Evolutionary conservation across 2,113 vertebrate species (phyloP), one percentile per base, ranked within the genome.

Genomic region (Uria aalge): DNA sequence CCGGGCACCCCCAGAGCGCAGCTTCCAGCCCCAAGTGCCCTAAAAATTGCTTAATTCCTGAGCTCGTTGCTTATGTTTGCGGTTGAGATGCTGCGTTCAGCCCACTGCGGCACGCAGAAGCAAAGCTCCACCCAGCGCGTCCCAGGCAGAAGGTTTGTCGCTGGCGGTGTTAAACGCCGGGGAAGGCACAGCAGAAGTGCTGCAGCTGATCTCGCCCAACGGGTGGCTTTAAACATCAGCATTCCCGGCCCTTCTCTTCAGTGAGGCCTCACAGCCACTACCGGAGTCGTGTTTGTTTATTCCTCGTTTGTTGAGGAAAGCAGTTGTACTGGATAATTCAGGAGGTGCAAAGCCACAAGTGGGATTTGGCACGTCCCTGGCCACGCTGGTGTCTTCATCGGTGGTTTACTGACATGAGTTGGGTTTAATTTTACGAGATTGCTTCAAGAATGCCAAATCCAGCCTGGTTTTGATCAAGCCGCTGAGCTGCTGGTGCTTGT

Each of bases 181-280:
- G 38, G 38, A 24, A 40, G 23, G 32, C 5, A 30, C 68, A 18
- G 43, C 3, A 52, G 52, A 50, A 67, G 29, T 22, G 22, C 64
- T 77, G n/a, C 5, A 4, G 48, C 55, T 56, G 55, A 55, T n/a
- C 53, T 34, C 34, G 18, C 34, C 34, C 0, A 0, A 56, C 5
- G 9, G 48, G 50, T 24, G 19, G 26, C 59, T 57, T 56, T 47
- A 23, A 86, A 45, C 17, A 29, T 55, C 75, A 12, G 1, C 16
- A 30, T 59, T 53, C 45, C 56, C 30, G 43, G 38, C 24, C 27
- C 38, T 24, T 23, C 26, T 22, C 52, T 57, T 30, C 71, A 38
- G 30, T 17, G 50, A 57, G 34, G 19, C 48, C 34, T 38, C 43
- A 53, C 19, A 59, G 50, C 34, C 55, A 16, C 43, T 55, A 23